A percentile compares a stretch with the other conserved stretches of the same genome.
These are phyloP conservation scores for Setophaga kirtlandii DNA, from an alignment of 2,113 vertebrate genomes.

Conservation along the genomic window DNA sequence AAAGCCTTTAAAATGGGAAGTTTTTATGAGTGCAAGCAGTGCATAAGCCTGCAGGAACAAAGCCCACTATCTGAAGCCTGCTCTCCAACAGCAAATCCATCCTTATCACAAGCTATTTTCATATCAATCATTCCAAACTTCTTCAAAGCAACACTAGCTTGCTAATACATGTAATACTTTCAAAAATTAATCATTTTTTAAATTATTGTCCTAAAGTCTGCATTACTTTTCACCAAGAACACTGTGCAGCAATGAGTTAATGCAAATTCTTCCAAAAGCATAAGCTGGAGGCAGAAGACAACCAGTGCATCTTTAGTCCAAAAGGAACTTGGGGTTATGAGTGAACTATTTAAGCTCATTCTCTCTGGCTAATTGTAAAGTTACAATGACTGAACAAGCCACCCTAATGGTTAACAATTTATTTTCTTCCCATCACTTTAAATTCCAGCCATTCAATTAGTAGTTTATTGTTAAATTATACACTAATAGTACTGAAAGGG, in stretches of 20 bases:
- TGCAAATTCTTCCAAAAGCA: background rate
- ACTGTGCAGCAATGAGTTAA: background rate
- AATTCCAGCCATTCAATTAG: background rate
- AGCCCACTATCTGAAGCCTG: background rate
- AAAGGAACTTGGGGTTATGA: background rate
- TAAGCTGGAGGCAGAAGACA: background rate
- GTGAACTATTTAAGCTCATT: background rate
- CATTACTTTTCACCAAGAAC: background rate
- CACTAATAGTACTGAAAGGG: background rate
- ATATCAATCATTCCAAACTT: background rate
- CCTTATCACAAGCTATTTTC: background rate
- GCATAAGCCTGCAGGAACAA: background rate
- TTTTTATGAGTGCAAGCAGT: background rate
- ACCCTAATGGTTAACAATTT: background rate
- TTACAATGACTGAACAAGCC: background rate
- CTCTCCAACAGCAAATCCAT: background rate
- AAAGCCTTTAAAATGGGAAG: background rate
- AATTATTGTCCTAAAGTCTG: background rate
- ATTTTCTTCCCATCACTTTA: background rate
- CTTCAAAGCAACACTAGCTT: background rate
- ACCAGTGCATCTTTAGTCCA: background rate
- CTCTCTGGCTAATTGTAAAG: background rate
- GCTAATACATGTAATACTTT: background rate
- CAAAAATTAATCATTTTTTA: fast-evolving
- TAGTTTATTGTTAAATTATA: background rate